phyloP scores from a whole-genome alignment of 2,888 invertebrate species.

The Meteorus cinctellus region DNA sequence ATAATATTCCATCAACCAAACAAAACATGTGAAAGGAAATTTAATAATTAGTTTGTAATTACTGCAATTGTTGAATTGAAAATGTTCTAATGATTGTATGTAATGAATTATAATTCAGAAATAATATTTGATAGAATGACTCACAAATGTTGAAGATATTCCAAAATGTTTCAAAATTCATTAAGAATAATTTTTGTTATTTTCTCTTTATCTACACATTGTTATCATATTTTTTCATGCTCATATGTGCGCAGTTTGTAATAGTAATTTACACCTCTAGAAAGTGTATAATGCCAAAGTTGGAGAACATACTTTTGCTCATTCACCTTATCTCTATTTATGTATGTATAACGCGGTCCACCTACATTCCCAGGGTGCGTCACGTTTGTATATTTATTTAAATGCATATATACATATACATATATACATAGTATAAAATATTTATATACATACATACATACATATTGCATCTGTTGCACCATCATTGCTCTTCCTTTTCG shows the following conservation, averaged over 20 bases:
- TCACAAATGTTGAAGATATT: too few relatives aligned
- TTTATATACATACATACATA: not conserved
- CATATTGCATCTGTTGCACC: conserved; percentile 23
- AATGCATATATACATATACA: not conserved
- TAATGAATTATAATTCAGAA: too few relatives aligned
- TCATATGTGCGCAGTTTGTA: not conserved
- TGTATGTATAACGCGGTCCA: conserved; percentile 31
- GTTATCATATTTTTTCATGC: not conserved
- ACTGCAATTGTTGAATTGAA: too few relatives aligned
- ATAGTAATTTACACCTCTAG: not conserved
- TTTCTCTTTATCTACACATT: not conserved
- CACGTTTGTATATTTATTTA: conserved; percentile 24
- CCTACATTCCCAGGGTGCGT: conserved; percentile 40
- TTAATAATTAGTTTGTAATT: too few relatives aligned
- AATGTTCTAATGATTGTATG: too few relatives aligned
- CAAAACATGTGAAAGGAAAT: too few relatives aligned
- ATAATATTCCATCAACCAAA: too few relatives aligned
- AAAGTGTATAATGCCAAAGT: not conserved
- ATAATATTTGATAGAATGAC: too few relatives aligned
- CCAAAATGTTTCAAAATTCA: not conserved
- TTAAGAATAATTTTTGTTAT: not conserved
- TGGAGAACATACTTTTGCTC: not conserved
- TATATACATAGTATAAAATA: not conserved
- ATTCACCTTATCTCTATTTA: conserved; percentile 35
- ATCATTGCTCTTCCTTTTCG: conserved; percentile 9